Evolutionary conservation across 2,113 vertebrate genomes (phyloP).

Genomic region (Cyprinus carpio): DNA sequence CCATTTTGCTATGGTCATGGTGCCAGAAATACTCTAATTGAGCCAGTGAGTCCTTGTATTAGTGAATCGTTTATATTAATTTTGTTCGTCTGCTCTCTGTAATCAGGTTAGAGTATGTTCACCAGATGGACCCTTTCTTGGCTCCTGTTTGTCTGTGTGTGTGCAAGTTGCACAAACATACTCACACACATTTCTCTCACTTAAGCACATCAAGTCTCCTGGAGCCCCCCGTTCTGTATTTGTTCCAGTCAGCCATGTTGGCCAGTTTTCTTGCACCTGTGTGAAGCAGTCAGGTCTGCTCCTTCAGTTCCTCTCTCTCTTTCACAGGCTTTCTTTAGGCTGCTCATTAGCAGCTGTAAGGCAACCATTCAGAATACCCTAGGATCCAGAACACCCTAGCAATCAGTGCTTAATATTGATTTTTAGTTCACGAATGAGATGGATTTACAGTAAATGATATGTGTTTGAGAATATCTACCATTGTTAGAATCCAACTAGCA

Average conservation of each 20-base stretch:
- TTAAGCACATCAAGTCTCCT: slow-evolving; percentile 20
- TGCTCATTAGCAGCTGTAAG: neutral
- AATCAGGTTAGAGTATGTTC: slow-evolving; percentile 66
- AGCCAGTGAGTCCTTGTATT: slow-evolving; percentile 52
- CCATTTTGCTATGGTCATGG: neutral
- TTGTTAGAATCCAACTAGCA: neutral
- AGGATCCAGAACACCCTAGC: neutral
- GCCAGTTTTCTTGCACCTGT: slow-evolving; percentile 37
- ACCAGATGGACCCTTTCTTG: slow-evolving; percentile 54
- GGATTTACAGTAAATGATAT: neutral
- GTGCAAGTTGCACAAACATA: neutral
- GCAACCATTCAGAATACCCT: neutral
- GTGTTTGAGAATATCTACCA: neutral
- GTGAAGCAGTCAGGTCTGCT: slow-evolving; percentile 10
- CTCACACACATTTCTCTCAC: slow-evolving; percentile 6
- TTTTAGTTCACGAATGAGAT: neutral
- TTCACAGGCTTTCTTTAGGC: neutral
- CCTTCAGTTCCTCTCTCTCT: neutral
- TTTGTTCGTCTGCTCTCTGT: slow-evolving; percentile 64
- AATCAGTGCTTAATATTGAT: neutral
- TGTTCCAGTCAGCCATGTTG: slow-evolving; percentile 38
- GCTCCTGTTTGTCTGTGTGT: slow-evolving; percentile 23
- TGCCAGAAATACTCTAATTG: slow-evolving; percentile 33
- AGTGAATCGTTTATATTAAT: slow-evolving; percentile 67
- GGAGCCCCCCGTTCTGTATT: neutral